Evolutionary conservation across 2,113 vertebrate genomes (phyloP).

Genomic region (Ranitomeya variabilis): DNA sequence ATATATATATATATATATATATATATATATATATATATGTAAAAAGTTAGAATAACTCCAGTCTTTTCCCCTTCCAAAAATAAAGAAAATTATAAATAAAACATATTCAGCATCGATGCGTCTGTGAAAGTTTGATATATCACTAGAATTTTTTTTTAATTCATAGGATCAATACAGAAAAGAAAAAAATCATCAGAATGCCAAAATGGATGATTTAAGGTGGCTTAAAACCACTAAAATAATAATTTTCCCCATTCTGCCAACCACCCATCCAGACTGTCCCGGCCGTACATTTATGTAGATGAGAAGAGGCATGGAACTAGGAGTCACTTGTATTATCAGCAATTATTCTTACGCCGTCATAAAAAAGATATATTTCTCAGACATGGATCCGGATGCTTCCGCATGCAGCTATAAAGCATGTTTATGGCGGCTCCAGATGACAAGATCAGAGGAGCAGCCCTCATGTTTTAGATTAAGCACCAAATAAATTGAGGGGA

Average conservation of each 20-base stretch:
- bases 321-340: background rate
- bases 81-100: too few relatives aligned
- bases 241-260: background rate
- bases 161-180: too few relatives aligned
- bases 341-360: background rate
- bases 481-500: slow-evolving; percentile 33
- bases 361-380: background rate
- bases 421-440: slow-evolving; percentile 13
- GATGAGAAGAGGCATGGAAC: background rate
- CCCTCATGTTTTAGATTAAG: slow-evolving; percentile 4
- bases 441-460: slow-evolving; percentile 8
- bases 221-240: too few relatives aligned
- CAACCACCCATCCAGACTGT: background rate
- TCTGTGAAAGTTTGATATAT: too few relatives aligned
- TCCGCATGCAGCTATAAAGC: slow-evolving; percentile 6
- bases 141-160: too few relatives aligned
- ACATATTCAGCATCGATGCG: too few relatives aligned
- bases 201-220: too few relatives aligned
- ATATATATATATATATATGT: too few relatives aligned
- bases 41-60: too few relatives aligned
- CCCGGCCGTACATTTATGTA: background rate
- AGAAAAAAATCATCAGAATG: too few relatives aligned
- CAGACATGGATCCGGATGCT: background rate
- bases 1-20: too few relatives aligned
- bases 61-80: too few relatives aligned